Evolutionary conservation across 2,797 vertebrate genomes (phyloP).

Genomic region (Cirrhinus molitorella): DNA sequence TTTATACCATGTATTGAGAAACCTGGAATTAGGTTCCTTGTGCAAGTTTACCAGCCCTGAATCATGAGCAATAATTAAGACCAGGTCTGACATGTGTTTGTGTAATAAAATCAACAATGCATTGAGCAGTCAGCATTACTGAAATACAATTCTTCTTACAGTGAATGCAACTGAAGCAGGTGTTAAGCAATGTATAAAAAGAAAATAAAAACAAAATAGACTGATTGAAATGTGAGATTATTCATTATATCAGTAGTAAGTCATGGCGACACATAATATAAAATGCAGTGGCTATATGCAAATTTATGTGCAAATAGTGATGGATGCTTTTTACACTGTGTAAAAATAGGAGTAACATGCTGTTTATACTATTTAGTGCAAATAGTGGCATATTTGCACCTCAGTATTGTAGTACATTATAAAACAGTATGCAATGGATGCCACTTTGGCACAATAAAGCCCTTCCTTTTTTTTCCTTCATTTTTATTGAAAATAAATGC

Average conservation of each 20-base stretch:
- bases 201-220: not conserved
- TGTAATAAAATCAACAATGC: not conserved
- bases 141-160: not conserved
- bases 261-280: not conserved
- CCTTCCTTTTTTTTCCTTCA: no score
- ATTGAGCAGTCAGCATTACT: not conserved
- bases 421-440: no score
- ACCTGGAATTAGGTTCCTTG: not conserved
- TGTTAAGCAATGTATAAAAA: not conserved
- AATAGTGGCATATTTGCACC: no score
- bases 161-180: not conserved
- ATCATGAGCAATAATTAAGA: not conserved
- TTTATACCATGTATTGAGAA: no score
- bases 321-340: no score
- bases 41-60: no score
- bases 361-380: no score
- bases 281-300: not conserved
- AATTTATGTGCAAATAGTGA: no score
- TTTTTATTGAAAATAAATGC: no score
- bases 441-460: no score
- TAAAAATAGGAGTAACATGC: no score
- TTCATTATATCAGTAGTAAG: not conserved
- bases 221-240: not conserved
- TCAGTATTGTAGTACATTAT: no score
- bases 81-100: not conserved